A percentile compares a stretch with the other conserved stretches of the same genome.
These are phyloP conservation scores for Catamblyrhynchus diadema DNA, from an alignment of 2,797 vertebrate genomes.

Conservation along the genomic window DNA sequence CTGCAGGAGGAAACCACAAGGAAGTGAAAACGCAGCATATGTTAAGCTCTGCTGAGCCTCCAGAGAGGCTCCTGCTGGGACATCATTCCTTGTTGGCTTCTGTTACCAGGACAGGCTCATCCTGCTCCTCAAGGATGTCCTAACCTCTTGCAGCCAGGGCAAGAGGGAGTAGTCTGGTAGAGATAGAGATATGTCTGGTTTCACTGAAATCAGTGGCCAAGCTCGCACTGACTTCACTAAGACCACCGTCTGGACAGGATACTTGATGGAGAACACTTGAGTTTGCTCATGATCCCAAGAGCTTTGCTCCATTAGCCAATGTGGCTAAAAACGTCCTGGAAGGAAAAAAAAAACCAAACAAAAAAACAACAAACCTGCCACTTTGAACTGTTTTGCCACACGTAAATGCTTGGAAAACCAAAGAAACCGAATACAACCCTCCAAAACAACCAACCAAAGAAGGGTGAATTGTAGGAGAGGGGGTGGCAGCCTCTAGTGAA, in stretches of 20 bases:
- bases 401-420: not conserved
- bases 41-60: conserved; percentile 7
- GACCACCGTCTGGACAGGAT: conserved; percentile 31
- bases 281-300: not conserved
- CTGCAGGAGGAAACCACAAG: not conserved
- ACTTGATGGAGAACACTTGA: not conserved
- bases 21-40: not conserved
- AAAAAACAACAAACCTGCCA: conserved; percentile 17
- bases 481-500: not conserved
- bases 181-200: conserved; percentile 56
- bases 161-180: not conserved
- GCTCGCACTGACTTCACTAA: conserved; percentile 31
- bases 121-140: not conserved
- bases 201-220: conserved; percentile 32
- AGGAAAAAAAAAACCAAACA: not conserved
- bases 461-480: not conserved
- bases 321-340: conserved; percentile 53
- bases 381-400: conserved; percentile 51
- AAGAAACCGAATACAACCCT: not conserved
- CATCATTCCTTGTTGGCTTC: conserved; percentile 8
- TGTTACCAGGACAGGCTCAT: not conserved
- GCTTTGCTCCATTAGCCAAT: conserved; percentile 61
- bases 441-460: not conserved
- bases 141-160: not conserved
- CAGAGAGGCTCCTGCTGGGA: not conserved